These are phyloP conservation scores for Verasper variegatus DNA, from an alignment of 2,113 vertebrate species.

Conservation along the genomic window DNA sequence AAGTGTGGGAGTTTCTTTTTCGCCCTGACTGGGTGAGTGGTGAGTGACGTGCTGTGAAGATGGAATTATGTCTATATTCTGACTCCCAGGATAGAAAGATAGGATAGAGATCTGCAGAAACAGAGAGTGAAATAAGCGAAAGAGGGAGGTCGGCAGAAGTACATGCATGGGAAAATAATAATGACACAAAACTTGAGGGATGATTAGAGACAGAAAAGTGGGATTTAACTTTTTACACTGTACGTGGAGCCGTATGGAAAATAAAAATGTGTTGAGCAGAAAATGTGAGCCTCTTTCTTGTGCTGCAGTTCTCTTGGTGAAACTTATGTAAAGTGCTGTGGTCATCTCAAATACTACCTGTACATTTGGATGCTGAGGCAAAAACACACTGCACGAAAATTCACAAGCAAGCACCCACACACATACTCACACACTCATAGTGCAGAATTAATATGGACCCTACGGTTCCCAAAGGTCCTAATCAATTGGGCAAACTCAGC, in stretches of 20 bases:
- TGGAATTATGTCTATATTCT: slow-evolving; percentile 53
- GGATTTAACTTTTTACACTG: background rate
- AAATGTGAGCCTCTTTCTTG: slow-evolving; percentile 17
- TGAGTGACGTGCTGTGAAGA: slow-evolving; percentile 61
- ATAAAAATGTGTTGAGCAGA: slow-evolving; percentile 16
- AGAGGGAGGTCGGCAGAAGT: background rate
- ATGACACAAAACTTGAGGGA: slow-evolving; percentile 13
- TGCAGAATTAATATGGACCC: slow-evolving; percentile 53
- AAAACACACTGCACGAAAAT: slow-evolving; percentile 36
- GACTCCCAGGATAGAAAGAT: slow-evolving; percentile 46
- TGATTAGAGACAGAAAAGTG: slow-evolving; percentile 11
- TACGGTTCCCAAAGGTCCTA: slow-evolving; percentile 57
- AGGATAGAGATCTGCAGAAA: slow-evolving; percentile 3
- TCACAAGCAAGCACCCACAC: background rate
- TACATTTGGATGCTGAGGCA: slow-evolving; percentile 42
- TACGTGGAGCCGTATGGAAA: slow-evolving; percentile 9
- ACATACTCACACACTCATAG: slow-evolving; percentile 11
- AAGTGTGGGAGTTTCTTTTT: slow-evolving; percentile 55
- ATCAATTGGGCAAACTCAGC: slow-evolving; percentile 71
- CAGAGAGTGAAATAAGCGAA: background rate
- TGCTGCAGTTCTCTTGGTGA: slow-evolving; percentile 47
- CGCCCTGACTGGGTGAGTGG: slow-evolving; percentile 55
- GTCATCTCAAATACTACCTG: slow-evolving; percentile 56
- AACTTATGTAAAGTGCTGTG: slow-evolving; percentile 65
- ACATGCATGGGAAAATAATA: background rate